Percentiles rank a stretch among this genome's conserved stretches.
phyloP scores from a whole-genome alignment of 2,888 invertebrate species.

The Catocala fraxini region DNA sequence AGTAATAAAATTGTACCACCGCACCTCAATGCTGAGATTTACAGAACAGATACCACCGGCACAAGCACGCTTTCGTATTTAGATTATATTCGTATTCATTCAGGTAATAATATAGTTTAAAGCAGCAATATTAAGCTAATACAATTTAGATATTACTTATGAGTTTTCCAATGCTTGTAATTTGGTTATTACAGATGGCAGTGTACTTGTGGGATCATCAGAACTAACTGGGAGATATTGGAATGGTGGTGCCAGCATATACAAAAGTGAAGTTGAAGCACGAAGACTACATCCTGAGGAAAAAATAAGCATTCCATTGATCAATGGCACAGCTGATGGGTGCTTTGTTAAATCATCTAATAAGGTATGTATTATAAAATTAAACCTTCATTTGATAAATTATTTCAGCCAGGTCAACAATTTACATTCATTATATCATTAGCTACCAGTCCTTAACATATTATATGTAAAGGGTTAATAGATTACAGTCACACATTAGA shows the following conservation, averaged over 20 bases:
- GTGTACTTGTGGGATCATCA: constrained; percentile 76
- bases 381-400: not conserved
- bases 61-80: constrained; percentile 71
- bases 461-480: no score
- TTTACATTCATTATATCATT: no score
- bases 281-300: constrained; percentile 51
- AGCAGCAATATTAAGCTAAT: no score
- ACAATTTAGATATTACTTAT: not conserved
- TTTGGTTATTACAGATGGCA: constrained; percentile 70
- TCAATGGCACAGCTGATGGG: constrained; percentile 78
- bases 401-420: no score
- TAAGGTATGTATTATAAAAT: constrained; percentile 60
- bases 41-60: constrained; percentile 75
- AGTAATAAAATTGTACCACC: constrained; percentile 76
- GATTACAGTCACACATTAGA: no score
- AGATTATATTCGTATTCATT: constrained; percentile 73
- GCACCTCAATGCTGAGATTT: constrained; percentile 82
- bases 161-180: no score
- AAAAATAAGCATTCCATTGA: constrained; percentile 67
- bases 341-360: constrained; percentile 73
- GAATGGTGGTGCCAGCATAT: constrained; percentile 77
- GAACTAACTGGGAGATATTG: constrained; percentile 83
- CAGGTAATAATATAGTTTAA: constrained; percentile 56
- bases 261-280: constrained; percentile 61
- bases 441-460: no score